Evolutionary conservation across 2,797 vertebrate species (phyloP), one percentile per base, ranked within the genome.

Genomic region (Brachyalestes nurse): DNA sequence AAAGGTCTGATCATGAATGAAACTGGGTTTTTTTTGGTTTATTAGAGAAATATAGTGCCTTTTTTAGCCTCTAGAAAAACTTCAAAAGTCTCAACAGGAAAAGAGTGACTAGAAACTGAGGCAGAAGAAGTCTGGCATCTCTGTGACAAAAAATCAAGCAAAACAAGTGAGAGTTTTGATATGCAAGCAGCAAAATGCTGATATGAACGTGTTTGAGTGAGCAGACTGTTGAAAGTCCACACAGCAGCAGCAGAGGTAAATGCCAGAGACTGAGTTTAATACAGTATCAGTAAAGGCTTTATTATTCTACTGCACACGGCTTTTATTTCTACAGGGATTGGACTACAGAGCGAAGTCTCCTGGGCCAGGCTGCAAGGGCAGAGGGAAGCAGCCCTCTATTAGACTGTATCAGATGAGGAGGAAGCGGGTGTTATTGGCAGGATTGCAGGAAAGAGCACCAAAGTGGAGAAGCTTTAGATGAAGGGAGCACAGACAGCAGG

Each of bases 401-500:
- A 72, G 47, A 17, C 51, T 53, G 16, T 28, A 67, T 60, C 61
- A 60, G 69, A 66, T 47, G 16, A 80, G 25, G 28, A 57, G 64
- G 67, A 72, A 49, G 42, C 12, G 1, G 60, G 70, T 13, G 17
- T 75, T 23, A 25, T 42, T 61, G 23, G 23, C 17, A 40, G 7
- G 61, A 65, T 51, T 3, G 51, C 72, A 51, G 61, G 62, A 55
- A 67, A 65, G 64, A 82, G 77, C 65, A 28, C 45, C 70, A 58
- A 79, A 61, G 73, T 77, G 66, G 49, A 77, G 79, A 38, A 23
- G 77, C 49, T 69, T 79, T 49, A 67, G 53, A 79, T 73, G 66
- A 74, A 83, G 21, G 72, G 25, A 77, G 80, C 55, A 73, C 61
- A 81, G 55, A 70, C 74, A 87, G 80, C 79, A 80, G 84, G 72